These are phyloP conservation scores for Artibeus jamaicensis DNA, from an alignment of 2,797 vertebrate genomes.

Conservation along the genomic window DNA sequence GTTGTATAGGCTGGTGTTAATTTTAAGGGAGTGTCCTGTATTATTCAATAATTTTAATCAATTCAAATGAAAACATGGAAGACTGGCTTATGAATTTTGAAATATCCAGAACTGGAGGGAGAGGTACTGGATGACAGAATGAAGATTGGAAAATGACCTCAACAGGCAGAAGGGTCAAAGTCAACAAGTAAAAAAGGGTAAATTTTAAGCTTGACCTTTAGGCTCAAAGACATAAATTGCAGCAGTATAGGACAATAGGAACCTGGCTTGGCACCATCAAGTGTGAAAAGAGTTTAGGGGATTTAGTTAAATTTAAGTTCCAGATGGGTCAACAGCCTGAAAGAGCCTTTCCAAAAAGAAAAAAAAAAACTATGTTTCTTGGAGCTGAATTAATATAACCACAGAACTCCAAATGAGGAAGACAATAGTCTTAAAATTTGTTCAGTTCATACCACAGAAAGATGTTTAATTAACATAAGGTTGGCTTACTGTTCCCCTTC, in stretches of 20 bases:
- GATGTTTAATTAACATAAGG: background rate
- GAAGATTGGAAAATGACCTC: background rate
- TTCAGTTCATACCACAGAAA: conserved; percentile 12
- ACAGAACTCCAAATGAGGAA: background rate
- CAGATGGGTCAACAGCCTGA: conserved; percentile 42
- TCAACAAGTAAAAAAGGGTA: background rate
- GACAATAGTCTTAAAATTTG: background rate
- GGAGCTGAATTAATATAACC: background rate
- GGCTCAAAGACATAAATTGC: background rate
- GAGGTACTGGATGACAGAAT: conserved; percentile 2
- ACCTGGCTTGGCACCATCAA: conserved; percentile 34
- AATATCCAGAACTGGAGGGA: background rate
- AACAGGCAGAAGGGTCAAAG: background rate
- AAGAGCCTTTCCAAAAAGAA: conserved; percentile 21
- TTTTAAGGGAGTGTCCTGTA: background rate
- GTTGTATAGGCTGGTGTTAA: conserved; percentile 18
- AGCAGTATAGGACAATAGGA: background rate
- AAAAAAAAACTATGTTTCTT: background rate
- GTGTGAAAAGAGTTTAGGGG: conserved; percentile 38
- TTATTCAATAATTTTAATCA: background rate
- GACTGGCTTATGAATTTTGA: conserved; percentile 23
- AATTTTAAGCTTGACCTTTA: conserved; percentile 23
- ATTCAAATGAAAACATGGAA: conserved; percentile 11
- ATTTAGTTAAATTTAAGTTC: conserved; percentile 44
- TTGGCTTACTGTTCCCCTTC: background rate